Evolutionary conservation across 2,888 invertebrate species (phyloP).

Genomic region (Pollenia angustigena): DNA sequence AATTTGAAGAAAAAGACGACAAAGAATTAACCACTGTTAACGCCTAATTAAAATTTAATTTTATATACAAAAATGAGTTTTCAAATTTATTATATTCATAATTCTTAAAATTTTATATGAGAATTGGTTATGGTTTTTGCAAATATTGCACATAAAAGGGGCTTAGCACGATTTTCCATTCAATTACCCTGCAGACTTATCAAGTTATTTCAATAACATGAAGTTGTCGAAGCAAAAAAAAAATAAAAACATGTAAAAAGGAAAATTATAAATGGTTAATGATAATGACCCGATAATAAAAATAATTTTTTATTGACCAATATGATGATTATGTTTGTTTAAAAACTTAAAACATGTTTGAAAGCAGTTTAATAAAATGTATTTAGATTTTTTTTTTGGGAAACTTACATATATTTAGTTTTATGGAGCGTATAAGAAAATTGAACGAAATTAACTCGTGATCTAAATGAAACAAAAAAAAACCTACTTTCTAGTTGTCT

Average conservation of each 20-base stretch:
- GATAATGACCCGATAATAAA: conserved; percentile 48
- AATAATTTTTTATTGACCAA: conserved; percentile 36
- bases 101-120: not conserved
- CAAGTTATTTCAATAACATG: conserved; percentile 12
- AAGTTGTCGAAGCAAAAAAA: not conserved
- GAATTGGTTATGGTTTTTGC: conserved; percentile 25
- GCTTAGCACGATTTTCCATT: conserved; percentile 44
- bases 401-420: not conserved
- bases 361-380: not conserved
- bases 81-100: not conserved
- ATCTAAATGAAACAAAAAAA: conserved; percentile 50
- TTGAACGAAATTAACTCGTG: conserved; percentile 53
- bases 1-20: no score
- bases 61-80: not conserved
- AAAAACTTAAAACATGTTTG: not conserved
- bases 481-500: conserved; percentile 35
- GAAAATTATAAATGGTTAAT: conserved; percentile 23
- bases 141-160: conserved; percentile 16
- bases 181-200: not conserved
- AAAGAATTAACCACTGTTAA: conserved; percentile 4
- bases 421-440: not conserved
- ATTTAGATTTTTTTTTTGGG: not conserved
- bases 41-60: conserved; percentile 26
- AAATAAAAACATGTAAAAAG: conserved; percentile 4
- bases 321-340: not conserved